These are phyloP conservation scores for Hippoglossus hippoglossus DNA, from an alignment of 2,797 vertebrate genomes.

Conservation along the genomic window DNA sequence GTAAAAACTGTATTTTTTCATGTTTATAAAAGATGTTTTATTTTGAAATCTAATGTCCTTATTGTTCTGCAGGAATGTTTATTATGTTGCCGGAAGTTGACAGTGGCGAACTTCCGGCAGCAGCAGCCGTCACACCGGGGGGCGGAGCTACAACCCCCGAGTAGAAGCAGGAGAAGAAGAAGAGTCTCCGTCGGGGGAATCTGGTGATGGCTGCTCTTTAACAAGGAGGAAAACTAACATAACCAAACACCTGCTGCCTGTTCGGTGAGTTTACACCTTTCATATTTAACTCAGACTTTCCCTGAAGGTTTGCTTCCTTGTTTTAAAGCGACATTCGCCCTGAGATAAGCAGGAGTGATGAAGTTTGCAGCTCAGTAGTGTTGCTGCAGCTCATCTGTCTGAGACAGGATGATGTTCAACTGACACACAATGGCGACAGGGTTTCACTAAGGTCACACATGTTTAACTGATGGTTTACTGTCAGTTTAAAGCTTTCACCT, in stretches of 20 bases:
- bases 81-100: slow-evolving; percentile 55
- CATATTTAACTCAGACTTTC: not conserved
- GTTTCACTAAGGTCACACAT: too few relatives aligned
- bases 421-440: too few relatives aligned
- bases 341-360: too few relatives aligned
- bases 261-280: slow-evolving; percentile 43
- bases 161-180: slow-evolving; percentile 12
- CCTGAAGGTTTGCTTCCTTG: not conserved
- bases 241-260: not conserved
- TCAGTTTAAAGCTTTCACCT: too few relatives aligned
- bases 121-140: not conserved
- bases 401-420: too few relatives aligned
- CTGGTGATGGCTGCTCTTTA: slow-evolving; percentile 1
- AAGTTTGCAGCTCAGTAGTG: too few relatives aligned
- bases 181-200: not conserved
- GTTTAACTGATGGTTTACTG: too few relatives aligned
- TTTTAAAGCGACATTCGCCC: not conserved
- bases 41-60: too few relatives aligned
- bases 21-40: too few relatives aligned
- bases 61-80: too few relatives aligned
- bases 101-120: slow-evolving; percentile 34
- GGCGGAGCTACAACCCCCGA: slow-evolving; percentile 43
- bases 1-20: too few relatives aligned
- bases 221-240: not conserved
- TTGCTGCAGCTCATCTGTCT: too few relatives aligned